These are phyloP conservation scores for Alosa sapidissima DNA, from an alignment of 2,797 vertebrate genomes.

Conservation along the genomic window DNA sequence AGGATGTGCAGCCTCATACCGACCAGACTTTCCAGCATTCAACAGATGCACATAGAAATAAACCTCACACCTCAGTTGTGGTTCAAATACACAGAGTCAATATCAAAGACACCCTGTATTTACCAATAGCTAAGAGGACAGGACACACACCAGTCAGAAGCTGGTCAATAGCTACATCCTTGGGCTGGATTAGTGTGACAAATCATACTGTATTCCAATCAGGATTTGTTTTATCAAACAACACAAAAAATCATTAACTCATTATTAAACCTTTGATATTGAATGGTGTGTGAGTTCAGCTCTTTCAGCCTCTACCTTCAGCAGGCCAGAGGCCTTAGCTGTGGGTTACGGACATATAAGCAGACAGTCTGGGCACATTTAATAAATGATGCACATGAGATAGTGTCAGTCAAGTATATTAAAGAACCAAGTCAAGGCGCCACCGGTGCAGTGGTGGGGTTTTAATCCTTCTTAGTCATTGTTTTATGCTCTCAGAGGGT, in stretches of 20 bases:
- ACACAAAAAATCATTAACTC: not conserved
- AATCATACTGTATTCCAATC: not conserved
- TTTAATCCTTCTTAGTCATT: not conserved
- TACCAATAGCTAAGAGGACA: too few species aligned
- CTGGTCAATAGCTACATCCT: not conserved
- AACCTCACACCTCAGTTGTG: not conserved
- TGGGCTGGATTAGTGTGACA: not conserved
- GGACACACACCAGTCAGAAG: too few species aligned
- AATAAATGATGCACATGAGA: not conserved
- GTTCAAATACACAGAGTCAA: not conserved
- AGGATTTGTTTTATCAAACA: not conserved
- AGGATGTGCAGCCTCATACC: too few species aligned
- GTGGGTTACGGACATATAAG: not conserved
- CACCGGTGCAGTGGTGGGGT: not conserved
- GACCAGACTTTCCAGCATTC: too few species aligned
- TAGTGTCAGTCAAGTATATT: not conserved
- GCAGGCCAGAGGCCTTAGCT: not conserved
- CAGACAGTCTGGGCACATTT: not conserved
- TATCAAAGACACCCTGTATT: too few species aligned
- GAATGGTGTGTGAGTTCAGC: not conserved
- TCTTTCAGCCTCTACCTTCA: not conserved
- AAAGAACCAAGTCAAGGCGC: not conserved
- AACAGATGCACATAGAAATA: too few species aligned
- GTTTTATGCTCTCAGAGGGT: not conserved
- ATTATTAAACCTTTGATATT: not conserved